Evolutionary conservation across 2,888 invertebrate species (phyloP), one percentile per base, ranked within the genome.

Genomic region (Dasypolia templi): DNA sequence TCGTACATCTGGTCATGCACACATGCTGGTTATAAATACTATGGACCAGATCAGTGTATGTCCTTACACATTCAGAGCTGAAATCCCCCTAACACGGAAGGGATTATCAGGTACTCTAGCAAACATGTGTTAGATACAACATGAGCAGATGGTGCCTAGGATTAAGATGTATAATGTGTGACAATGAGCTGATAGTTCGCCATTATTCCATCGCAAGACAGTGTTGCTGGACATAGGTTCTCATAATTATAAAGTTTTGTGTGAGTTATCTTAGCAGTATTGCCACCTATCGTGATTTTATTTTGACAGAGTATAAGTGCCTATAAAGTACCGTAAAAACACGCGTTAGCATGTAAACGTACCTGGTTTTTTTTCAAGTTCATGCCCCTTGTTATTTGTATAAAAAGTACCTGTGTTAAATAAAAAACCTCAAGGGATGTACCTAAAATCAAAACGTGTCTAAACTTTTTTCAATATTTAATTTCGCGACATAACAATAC

Each of bases 401-500:
- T 42, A n/a, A 19, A 19, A 62, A 14, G 2, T 29, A 46, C 19
- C 19, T 29, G 26, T 22, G 12, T n/a, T 26, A 26, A 26, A n/a
- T n/a, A n/a, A 62, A 62, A 26, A 12, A 62, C 29, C 22, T 14
- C 29, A 22, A 29, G 22, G 14, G 22, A 29, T 29, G 4, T 51
- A 32, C 0, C 9, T 9, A 56, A 32, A 64, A 56, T 17, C 19
- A 39, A 74, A 79, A 22, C 12, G 26, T 2, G 0, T 3, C 3
- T 9, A 1, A 12, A 14, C 0, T 62, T n/a, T 19, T 55, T 73
- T 67, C 9, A 74, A 73, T 72, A 85, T 82, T 68, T 79, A 67
- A 71, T 69, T 66, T 73, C 67, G 39, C 11, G 58, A 86, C 87
- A 77, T 75, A 72, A 86, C 77, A 83, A 87, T 88, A 87, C 76